These are phyloP conservation scores for Ophiodon elongatus DNA, from an alignment of 2,113 vertebrate species.

Conservation along the genomic window DNA sequence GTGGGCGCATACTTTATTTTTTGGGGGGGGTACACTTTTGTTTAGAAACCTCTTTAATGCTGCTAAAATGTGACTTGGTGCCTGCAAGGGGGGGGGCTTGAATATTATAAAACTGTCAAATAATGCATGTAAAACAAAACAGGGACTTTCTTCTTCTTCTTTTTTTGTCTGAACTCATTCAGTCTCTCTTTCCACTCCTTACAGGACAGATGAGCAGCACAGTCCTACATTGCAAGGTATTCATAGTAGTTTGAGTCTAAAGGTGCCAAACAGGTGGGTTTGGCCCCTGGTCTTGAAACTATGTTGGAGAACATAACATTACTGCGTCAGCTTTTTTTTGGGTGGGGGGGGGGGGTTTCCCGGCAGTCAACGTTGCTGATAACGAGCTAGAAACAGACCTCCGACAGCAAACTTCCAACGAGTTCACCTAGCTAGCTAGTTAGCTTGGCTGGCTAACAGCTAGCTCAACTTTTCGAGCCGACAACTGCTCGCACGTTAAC, in stretches of 20 bases:
- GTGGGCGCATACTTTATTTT: background rate
- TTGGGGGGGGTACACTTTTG: background rate
- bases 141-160: too few relatives aligned
- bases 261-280: conserved; percentile 60
- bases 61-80: background rate
- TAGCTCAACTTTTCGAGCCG: conserved; percentile 5
- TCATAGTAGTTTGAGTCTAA: conserved; percentile 13
- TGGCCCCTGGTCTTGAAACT: background rate
- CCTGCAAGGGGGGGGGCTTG: background rate
- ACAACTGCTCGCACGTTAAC: background rate
- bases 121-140: background rate
- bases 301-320: conserved; percentile 2
- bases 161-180: background rate
- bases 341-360: too few relatives aligned
- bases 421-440: conserved; percentile 21
- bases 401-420: conserved; percentile 29
- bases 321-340: conserved; percentile 14
- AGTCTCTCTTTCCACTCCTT: conserved; percentile 1
- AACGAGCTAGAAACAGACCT: conserved; percentile 6
- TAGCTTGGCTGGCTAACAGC: conserved; percentile 46
- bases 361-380: conserved; percentile 20
- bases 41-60: background rate
- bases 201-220: background rate
- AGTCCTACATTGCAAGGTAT: conserved; percentile 15
- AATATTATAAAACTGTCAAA: background rate